phyloP scores from a whole-genome alignment of 2,797 vertebrate species.

The Mus spretus region DNA sequence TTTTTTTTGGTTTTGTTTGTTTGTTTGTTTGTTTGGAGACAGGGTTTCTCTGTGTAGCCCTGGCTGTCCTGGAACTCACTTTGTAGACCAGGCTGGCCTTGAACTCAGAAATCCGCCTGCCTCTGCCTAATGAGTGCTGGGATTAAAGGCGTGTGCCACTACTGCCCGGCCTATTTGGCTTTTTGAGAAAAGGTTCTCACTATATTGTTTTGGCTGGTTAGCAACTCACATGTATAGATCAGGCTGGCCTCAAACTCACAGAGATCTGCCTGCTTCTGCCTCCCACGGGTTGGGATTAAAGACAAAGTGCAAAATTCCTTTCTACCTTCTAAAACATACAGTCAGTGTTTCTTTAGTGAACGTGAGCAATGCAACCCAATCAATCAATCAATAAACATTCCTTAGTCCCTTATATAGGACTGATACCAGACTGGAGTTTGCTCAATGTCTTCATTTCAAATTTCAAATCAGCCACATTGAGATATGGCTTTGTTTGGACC shows the following conservation, averaged over 20 bases:
- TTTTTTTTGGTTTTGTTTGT: no score
- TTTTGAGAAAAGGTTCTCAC: neutral
- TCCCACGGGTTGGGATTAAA: neutral
- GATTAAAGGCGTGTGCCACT: no score
- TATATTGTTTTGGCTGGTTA: neutral
- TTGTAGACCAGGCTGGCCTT: no score
- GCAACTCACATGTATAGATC: neutral
- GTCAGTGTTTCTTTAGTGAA: neutral
- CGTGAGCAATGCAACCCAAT: slow-evolving; percentile 16
- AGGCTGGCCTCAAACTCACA: neutral
- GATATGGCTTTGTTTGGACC: slow-evolving; percentile 18
- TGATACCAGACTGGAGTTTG: neutral
- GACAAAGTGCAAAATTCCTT: neutral
- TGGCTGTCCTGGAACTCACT: no score
- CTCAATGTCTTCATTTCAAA: slow-evolving; percentile 29
- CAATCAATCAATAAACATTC: slow-evolving; percentile 35
- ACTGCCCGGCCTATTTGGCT: neutral
- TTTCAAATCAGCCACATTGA: slow-evolving; percentile 11
- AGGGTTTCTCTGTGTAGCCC: no score
- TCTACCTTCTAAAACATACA: slow-evolving; percentile 21
- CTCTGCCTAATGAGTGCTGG: no score
- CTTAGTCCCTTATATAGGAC: neutral
- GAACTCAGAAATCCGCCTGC: no score
- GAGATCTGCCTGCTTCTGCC: neutral
- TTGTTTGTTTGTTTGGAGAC: no score